Percentiles rank a stretch among this genome's conserved stretches.
Evolutionary conservation across 2,113 vertebrate genomes (phyloP).

Genomic region (Microcebus jonahi): DNA sequence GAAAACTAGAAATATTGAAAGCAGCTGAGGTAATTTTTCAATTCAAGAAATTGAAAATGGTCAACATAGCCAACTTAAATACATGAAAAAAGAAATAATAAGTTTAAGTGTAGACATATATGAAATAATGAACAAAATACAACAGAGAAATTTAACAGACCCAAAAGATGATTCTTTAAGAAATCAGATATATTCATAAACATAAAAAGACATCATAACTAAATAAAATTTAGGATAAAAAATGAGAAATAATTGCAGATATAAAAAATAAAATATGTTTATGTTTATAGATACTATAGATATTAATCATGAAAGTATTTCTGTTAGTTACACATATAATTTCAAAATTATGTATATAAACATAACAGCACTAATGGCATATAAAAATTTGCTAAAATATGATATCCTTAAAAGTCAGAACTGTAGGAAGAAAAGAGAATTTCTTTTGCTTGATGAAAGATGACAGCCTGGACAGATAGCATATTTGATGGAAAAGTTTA

Average conservation of each 20-base stretch:
- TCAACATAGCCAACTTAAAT: background rate
- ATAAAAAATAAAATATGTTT: background rate
- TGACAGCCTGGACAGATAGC: background rate
- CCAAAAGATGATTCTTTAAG: background rate
- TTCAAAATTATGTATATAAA: background rate
- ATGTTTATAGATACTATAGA: background rate
- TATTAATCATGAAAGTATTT: background rate
- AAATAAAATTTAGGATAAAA: background rate
- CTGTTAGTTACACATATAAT: background rate
- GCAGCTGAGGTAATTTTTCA: background rate
- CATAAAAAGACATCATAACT: background rate
- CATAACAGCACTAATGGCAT: background rate
- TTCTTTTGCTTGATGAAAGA: background rate
- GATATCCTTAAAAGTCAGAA: background rate
- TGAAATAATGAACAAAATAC: background rate
- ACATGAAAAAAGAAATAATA: background rate
- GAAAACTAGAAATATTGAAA: background rate
- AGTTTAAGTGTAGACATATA: background rate
- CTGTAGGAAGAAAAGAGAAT: background rate
- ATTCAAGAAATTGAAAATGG: background rate
- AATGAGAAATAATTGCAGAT: background rate
- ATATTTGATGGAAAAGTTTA: background rate
- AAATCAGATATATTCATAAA: background rate
- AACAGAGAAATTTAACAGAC: background rate
- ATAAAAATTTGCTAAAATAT: background rate